Conservation (phyloP, 2,888 invertebrate species). For the Erebia ligea region DNA sequence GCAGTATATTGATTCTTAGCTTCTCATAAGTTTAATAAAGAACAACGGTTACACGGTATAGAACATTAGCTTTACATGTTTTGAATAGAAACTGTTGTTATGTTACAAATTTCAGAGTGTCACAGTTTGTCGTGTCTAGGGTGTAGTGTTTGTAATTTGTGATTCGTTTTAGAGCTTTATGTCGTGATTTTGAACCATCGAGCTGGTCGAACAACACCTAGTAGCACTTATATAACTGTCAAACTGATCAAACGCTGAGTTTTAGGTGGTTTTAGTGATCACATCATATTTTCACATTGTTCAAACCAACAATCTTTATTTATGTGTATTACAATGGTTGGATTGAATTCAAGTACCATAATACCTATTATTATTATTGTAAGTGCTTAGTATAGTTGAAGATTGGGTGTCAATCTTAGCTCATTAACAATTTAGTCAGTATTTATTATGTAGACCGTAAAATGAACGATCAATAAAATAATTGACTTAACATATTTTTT, state of each 20-base stretch:
- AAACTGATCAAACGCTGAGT: neutral
- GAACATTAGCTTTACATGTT: neutral
- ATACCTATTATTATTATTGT: neutral
- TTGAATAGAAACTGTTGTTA: neutral
- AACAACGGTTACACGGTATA: conserved; percentile 1
- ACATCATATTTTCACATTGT: conserved; percentile 26
- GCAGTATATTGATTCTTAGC: neutral
- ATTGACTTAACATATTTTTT: neutral
- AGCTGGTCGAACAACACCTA: conserved; percentile 14
- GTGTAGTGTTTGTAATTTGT: conserved; percentile 30
- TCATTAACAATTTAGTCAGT: neutral
- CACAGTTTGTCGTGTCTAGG: conserved; percentile 26
- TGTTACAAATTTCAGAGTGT: neutral
- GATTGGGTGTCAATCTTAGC: too few relatives aligned
- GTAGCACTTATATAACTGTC: neutral
- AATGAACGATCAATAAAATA: neutral
- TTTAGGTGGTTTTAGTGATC: neutral
- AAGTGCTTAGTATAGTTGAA: neutral
- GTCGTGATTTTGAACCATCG: conserved; percentile 26
- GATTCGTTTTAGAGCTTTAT: conserved; percentile 33
- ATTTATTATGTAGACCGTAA: neutral
- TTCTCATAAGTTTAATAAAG: conserved; percentile 1
- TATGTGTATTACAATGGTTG: neutral
- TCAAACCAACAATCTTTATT: neutral
- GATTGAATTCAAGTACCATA: neutral